A percentile compares a stretch with the other conserved stretches of the same genome.
Evolutionary conservation across 2,113 vertebrate species (phyloP).

Genomic region (Plecotus auritus): DNA sequence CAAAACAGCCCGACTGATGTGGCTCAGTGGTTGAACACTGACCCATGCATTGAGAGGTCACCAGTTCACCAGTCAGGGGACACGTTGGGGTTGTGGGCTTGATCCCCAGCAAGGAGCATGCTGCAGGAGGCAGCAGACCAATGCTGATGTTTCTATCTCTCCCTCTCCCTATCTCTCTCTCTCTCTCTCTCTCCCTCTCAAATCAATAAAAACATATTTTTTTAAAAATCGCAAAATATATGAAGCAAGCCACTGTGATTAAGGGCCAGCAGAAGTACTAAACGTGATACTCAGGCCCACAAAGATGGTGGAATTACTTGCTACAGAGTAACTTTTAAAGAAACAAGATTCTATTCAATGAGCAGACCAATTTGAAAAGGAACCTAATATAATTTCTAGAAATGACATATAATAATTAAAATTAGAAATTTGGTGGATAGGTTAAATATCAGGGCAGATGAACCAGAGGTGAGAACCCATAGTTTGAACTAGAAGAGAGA

Average conservation of each 20-base stretch:
- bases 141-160: no score
- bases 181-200: no score
- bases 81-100: no score
- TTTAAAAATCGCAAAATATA: conserved; percentile 7
- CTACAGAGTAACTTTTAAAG: not conserved
- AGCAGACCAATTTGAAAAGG: not conserved
- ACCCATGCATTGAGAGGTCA: no score
- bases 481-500: not conserved
- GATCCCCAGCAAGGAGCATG: no score
- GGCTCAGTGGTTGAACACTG: no score
- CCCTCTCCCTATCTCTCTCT: no score
- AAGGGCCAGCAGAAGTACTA: not conserved
- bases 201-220: no score
- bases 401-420: not conserved
- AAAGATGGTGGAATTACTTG: not conserved
- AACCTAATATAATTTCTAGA: not conserved
- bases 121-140: no score
- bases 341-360: not conserved
- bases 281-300: not conserved
- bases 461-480: not conserved
- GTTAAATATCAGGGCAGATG: not conserved
- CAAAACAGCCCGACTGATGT: no score
- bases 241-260: not conserved
- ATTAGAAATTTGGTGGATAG: not conserved
- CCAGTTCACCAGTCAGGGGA: no score